Percentiles rank a stretch among this genome's conserved stretches.
These are phyloP conservation scores for Drosophila borealis DNA, from an alignment of 2,888 invertebrate species.

Conservation along the genomic window DNA sequence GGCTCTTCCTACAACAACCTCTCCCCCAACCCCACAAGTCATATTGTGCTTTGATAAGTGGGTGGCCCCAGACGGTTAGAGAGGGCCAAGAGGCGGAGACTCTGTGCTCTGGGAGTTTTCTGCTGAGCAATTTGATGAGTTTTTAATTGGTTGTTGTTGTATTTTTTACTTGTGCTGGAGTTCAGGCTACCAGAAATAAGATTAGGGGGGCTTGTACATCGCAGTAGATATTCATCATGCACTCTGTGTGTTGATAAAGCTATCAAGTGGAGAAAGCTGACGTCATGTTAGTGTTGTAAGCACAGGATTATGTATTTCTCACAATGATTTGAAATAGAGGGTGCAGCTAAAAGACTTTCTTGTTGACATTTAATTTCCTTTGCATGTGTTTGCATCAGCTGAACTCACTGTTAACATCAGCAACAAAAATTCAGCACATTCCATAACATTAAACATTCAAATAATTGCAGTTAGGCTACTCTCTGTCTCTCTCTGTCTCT, in stretches of 20 bases:
- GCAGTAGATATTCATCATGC: constrained; percentile 17
- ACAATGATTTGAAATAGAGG: not conserved
- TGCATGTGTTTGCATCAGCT: too few species aligned
- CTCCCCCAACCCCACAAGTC: not conserved
- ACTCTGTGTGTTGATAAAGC: constrained; percentile 12
- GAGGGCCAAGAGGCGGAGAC: not conserved
- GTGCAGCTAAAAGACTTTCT: not conserved
- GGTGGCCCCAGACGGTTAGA: constrained; percentile 19
- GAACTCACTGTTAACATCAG: too few species aligned
- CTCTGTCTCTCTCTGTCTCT: not conserved
- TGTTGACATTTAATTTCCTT: not conserved
- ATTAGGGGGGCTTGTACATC: not conserved
- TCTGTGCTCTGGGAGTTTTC: constrained; percentile 40
- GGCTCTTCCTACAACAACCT: constrained; percentile 15
- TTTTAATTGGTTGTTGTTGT: constrained; percentile 56
- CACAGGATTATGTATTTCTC: not conserved
- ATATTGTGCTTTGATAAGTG: constrained; percentile 30
- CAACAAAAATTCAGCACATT: too few species aligned
- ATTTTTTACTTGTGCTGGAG: constrained; percentile 22
- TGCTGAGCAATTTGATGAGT: constrained; percentile 54
- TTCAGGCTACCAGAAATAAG: constrained; percentile 9
- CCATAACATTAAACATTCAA: too few species aligned
- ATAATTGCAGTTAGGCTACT: not conserved
- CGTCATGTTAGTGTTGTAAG: not conserved
- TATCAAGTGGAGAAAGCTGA: constrained; percentile 1